phyloP scores from a whole-genome alignment of 1,140 invertebrate genomes.

The Drosophila littoralis region DNA sequence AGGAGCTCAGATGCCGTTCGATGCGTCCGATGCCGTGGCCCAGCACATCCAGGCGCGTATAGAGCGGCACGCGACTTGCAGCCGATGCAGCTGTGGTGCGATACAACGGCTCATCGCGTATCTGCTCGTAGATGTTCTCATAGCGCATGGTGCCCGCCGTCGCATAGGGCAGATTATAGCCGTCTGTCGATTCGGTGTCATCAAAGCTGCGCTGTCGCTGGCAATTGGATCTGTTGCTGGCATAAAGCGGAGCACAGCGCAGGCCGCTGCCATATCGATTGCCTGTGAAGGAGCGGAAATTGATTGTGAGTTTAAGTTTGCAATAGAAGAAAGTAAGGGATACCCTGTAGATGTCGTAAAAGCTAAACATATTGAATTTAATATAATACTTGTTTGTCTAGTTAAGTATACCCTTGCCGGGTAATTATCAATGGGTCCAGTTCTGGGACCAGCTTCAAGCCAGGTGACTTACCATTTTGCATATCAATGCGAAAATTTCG shows the following conservation, averaged over 20 bases:
- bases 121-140: conserved; percentile 85
- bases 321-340: too few relatives aligned
- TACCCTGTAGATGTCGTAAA: too few relatives aligned
- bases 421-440: neutral
- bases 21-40: conserved; percentile 86
- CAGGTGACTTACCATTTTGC: conserved; percentile 61
- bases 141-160: conserved; percentile 66
- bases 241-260: conserved; percentile 58
- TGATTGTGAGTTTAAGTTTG: neutral
- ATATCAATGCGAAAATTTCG: conserved; percentile 83
- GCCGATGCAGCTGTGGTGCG: conserved; percentile 52
- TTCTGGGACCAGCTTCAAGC: neutral
- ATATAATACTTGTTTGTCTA: too few relatives aligned
- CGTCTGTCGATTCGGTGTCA: conserved; percentile 83
- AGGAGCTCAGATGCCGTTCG: conserved; percentile 86
- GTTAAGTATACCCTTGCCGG: too few relatives aligned
- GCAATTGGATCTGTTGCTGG: conserved; percentile 62
- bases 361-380: too few relatives aligned
- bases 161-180: conserved; percentile 72
- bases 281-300: conserved; percentile 29
- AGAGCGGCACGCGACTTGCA: conserved; percentile 84
- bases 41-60: conserved; percentile 85
- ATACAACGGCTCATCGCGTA: conserved; percentile 85
- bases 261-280: conserved; percentile 68
- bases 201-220: conserved; percentile 83